These are phyloP conservation scores for Eonycteris spelaea DNA, from an alignment of 2,113 vertebrate genomes.

Conservation along the genomic window DNA sequence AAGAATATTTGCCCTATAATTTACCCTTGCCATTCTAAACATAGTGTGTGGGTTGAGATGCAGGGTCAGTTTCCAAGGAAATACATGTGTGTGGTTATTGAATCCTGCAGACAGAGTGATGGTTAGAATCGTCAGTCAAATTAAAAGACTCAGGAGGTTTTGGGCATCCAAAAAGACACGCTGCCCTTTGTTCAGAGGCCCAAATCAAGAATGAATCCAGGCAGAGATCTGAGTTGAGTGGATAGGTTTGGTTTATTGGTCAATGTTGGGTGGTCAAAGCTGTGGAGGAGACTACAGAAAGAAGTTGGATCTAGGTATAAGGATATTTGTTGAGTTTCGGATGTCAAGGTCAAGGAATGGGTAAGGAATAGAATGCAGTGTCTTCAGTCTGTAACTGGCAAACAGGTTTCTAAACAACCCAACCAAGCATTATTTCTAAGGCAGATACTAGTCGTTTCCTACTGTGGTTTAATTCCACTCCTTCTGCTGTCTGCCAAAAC, in stretches of 20 bases:
- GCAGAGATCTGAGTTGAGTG: neutral
- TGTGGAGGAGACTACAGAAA: neutral
- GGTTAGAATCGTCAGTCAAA: neutral
- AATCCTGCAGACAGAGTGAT: neutral
- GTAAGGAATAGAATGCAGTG: neutral
- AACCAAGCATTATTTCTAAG: neutral
- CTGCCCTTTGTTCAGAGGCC: neutral
- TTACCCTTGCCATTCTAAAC: neutral
- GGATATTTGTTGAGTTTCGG: neutral
- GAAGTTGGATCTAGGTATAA: neutral
- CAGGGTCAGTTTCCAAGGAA: neutral
- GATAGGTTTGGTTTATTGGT: neutral
- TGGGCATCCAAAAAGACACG: neutral
- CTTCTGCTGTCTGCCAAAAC: neutral
- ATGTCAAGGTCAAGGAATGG: neutral
- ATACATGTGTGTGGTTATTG: neutral
- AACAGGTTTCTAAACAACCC: neutral
- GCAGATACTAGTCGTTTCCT: neutral
- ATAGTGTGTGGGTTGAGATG: neutral
- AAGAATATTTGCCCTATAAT: neutral
- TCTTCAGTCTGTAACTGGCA: slow-evolving; percentile 4
- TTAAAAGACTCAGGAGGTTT: neutral
- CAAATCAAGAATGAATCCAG: neutral
- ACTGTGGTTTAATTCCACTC: neutral
- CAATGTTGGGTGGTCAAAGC: neutral